A percentile compares a stretch with the other conserved stretches of the same genome.
phyloP scores from a whole-genome alignment of 2,797 vertebrate species.

The Pteropus rufus region DNA sequence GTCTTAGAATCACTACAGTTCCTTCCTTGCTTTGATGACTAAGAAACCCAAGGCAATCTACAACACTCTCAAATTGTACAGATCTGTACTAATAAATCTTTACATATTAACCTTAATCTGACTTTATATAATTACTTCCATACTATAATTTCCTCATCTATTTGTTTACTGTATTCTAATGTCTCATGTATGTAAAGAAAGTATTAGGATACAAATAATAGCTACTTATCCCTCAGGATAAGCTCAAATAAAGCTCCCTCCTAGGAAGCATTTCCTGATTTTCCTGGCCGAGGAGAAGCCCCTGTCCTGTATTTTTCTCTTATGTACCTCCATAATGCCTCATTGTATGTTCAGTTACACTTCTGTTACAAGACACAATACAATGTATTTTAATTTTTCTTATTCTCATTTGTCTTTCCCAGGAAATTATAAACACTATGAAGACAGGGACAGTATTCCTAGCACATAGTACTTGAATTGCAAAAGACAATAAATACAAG shows the following conservation, averaged over 20 bases:
- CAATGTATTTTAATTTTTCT: not conserved
- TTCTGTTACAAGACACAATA: not conserved
- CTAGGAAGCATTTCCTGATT: not conserved
- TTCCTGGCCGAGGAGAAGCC: not conserved
- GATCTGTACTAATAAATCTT: not conserved
- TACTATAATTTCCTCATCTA: not conserved
- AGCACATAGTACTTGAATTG: not conserved
- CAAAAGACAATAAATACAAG: not conserved
- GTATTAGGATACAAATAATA: not conserved
- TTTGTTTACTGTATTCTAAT: not conserved
- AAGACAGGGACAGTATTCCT: not conserved
- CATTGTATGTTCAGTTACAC: not conserved
- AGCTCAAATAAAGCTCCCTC: not conserved
- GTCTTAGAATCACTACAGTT: conserved; percentile 1
- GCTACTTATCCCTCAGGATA: not conserved
- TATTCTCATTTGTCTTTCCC: not conserved
- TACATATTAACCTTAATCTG: not conserved
- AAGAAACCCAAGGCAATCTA: not conserved
- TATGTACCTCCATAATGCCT: not conserved
- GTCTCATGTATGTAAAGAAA: not conserved
- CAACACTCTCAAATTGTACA: not conserved
- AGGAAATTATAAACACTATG: not conserved
- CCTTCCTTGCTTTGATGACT: not conserved
- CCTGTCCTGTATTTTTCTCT: not conserved
- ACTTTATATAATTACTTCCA: not conserved